Base-by-base conservation (phyloP, 2,888 invertebrate species). In the Coenonympha arcania region DNA sequence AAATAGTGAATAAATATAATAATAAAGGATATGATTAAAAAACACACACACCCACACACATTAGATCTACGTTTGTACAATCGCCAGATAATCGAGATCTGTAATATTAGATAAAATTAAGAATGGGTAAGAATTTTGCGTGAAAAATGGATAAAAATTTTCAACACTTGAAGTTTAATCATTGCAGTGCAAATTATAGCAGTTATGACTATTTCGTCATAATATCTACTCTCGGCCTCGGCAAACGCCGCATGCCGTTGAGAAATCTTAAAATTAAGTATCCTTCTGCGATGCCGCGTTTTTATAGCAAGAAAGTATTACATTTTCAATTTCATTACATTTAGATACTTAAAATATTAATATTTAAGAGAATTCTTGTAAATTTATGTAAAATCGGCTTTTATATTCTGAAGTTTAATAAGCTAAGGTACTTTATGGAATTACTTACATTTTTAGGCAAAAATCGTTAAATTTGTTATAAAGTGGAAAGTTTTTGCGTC, bases 201-300 rank as follows among this genome's bases (percentile, higher is more conserved):
- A 40, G 47, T 39, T n/a, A n/a, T 43, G 31, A 39, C 49, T 52
- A 37, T 51, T 55, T 54, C 46, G 44, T 55, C 43, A 48, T 40
- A 43, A 30, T 45, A n/a, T n/a, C n/a, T n/a, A n/a, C n/a, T n/a
- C n/a, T n/a, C n/a, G n/a, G n/a, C n/a, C 36, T 31, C 43, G 39
- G 43, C 48, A 55, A 49, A 47, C 44, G 44, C 52, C 52, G 47
- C 40, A 36, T 44, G 47, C 49, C 47, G 49, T 40, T 49, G 49
- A 41, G 52, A 52, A 52, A 55, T 55, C 40, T 55, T 50, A 47
- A 55, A 55, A 49, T 55, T 52, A 55, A 52, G 43, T 55, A 37
- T 47, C 33, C 34, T 44, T 50, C 40, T 26, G 41, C 46, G 26
- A 18, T 43, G 37, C 34, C 13, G 28, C 40, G n/a, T 52, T 49